phyloP scores from a whole-genome alignment of 1,140 invertebrate species.

The Sinella curviseta region DNA sequence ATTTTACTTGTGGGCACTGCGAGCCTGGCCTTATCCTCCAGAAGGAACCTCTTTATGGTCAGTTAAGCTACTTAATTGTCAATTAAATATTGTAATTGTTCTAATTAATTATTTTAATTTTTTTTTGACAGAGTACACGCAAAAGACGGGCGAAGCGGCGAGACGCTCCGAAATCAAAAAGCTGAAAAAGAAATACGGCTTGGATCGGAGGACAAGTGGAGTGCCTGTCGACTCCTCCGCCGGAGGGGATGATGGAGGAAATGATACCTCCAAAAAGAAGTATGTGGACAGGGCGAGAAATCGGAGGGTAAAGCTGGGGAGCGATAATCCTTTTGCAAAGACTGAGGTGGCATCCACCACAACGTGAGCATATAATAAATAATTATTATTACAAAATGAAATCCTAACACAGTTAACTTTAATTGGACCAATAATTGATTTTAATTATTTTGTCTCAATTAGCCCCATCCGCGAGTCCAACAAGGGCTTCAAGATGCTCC shows the following conservation, averaged over 20 bases:
- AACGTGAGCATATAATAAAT: constrained; percentile 66
- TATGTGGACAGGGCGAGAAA: constrained; percentile 79
- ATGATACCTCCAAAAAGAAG: constrained; percentile 44
- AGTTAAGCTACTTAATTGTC: no score
- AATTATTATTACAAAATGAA: no score
- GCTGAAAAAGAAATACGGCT: constrained; percentile 79
- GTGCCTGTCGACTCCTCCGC: no score
- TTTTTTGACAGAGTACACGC: constrained; percentile 7
- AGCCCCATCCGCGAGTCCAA: constrained; percentile 76
- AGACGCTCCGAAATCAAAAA: constrained; percentile 73
- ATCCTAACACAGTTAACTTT: neutral
- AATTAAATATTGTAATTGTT: neutral
- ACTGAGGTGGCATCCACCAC: constrained; percentile 76
- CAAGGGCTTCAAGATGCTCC: constrained; percentile 83
- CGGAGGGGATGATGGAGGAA: no score
- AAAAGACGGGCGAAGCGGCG: constrained; percentile 30
- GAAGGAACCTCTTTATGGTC: constrained; percentile 45
- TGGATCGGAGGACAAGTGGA: constrained; percentile 59
- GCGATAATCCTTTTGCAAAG: constrained; percentile 77
- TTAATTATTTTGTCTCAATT: constrained; percentile 43
- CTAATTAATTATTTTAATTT: constrained; percentile 10
- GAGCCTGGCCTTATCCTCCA: constrained; percentile 75
- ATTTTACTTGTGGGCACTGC: constrained; percentile 83
- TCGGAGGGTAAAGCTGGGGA: constrained; percentile 73
- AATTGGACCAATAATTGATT: neutral